A percentile compares a stretch with the other conserved stretches of the same genome.
phyloP scores from a whole-genome alignment of 2,113 vertebrate species.

The Silurus meridionalis region DNA sequence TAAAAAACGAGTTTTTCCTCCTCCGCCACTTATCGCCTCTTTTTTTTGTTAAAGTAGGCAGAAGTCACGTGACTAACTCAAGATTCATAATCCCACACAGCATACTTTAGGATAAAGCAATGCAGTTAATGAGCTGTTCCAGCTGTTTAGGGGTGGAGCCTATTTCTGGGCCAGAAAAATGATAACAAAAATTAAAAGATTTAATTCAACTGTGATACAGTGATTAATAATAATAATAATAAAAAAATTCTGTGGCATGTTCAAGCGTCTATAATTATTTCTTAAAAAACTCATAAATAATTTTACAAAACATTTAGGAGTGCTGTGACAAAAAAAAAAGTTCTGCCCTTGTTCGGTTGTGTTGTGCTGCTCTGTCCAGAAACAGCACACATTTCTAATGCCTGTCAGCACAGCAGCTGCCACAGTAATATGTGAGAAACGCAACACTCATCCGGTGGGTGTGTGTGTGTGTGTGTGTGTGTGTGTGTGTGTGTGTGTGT shows the following conservation, averaged over 20 bases:
- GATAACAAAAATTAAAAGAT: background rate
- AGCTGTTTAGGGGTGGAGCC: conserved; percentile 2
- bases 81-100: background rate
- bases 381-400: conserved; percentile 17
- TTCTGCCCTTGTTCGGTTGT: background rate
- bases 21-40: too few relatives aligned
- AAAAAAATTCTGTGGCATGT: background rate
- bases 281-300: background rate
- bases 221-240: too few relatives aligned
- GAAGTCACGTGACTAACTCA: background rate
- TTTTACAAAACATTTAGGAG: background rate
- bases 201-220: background rate
- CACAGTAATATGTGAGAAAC: conserved; percentile 35
- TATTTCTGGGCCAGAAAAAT: background rate
- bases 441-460: conserved; percentile 43
- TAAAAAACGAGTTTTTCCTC: too few relatives aligned
- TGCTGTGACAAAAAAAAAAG: too few relatives aligned
- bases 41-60: background rate
- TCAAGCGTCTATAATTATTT: background rate
- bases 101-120: background rate
- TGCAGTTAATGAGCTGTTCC: background rate
- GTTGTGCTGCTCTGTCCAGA: conserved; percentile 17
- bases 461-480: background rate
- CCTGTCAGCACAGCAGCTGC: conserved; percentile 43
- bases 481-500: conserved; percentile 25